Conservation (phyloP, 1,140 invertebrate species). For the Brachionus asplanchnoidis region DNA sequence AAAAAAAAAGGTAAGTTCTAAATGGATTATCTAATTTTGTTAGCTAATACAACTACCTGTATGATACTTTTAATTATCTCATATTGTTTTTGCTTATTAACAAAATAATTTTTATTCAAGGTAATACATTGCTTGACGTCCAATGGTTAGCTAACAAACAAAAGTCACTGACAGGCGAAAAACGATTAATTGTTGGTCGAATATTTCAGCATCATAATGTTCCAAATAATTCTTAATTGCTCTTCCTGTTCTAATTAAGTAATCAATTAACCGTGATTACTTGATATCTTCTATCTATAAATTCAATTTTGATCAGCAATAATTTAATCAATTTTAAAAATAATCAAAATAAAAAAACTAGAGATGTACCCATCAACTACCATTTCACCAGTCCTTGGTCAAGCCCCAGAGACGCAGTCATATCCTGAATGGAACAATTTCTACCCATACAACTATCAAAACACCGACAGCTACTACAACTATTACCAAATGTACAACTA, state of each 20-base stretch:
- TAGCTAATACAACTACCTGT: neutral
- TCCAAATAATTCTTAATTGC: slow-evolving; percentile 20
- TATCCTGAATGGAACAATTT: slow-evolving; percentile 5
- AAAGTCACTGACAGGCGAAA: slow-evolving; percentile 19
- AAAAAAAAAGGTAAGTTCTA: slow-evolving; percentile 21
- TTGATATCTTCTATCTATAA: neutral
- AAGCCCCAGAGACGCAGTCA: neutral
- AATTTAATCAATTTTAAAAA: neutral
- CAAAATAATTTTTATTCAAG: slow-evolving; percentile 2
- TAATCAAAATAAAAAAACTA: neutral
- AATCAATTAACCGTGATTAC: neutral
- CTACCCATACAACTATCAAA: neutral
- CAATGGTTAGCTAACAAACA: neutral
- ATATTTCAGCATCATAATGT: slow-evolving; percentile 38
- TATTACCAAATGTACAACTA: slow-evolving; percentile 2
- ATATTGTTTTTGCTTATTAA: slow-evolving; percentile 22
- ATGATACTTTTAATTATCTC: slow-evolving; percentile 35
- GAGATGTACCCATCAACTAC: neutral
- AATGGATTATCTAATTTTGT: slow-evolving; percentile 32
- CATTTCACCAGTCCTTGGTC: neutral
- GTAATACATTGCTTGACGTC: neutral
- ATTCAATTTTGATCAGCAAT: neutral
- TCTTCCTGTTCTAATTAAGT: slow-evolving; percentile 38
- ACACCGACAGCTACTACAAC: neutral
- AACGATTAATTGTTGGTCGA: slow-evolving; percentile 38